Conservation (phyloP, 2,113 vertebrate species). For the Callaeas wilsoni region DNA sequence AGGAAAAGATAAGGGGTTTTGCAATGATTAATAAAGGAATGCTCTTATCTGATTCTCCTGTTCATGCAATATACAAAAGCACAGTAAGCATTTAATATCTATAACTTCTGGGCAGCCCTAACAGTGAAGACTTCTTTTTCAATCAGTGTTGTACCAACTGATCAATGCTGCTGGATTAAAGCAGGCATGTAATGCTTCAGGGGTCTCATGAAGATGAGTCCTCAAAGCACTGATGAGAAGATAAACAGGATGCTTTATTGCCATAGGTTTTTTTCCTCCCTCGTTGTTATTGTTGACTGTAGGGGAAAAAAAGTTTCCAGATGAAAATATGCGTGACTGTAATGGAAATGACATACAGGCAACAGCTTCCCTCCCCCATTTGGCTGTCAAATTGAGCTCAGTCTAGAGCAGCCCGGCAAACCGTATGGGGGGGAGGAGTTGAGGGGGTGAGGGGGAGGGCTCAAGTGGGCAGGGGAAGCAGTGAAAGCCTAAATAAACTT, state of each 20-base stretch:
- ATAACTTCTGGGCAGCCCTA: not conserved
- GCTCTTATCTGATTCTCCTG: not conserved
- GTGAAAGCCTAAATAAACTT: constrained; percentile 73
- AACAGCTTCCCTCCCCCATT: not conserved
- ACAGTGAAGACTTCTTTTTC: not conserved
- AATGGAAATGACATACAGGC: constrained; percentile 20
- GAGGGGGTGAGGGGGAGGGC: not conserved
- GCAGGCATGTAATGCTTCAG: accelerated
- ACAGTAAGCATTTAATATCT: not conserved
- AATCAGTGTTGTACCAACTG: not conserved
- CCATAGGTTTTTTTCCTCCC: not conserved
- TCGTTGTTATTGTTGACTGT: not conserved
- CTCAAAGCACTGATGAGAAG: not conserved
- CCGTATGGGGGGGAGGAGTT: not conserved
- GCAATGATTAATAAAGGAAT: not conserved
- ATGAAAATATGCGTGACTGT: constrained; percentile 6
- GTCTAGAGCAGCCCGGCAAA: not conserved
- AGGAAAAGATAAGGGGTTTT: not conserved
- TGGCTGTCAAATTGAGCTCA: not conserved
- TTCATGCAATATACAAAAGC: not conserved
- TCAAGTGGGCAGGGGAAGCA: constrained; percentile 64
- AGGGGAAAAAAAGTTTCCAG: not conserved
- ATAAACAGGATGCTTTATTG: not conserved
- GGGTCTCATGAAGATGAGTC: not conserved
- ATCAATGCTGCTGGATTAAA: not conserved